Evolutionary conservation across 1,140 invertebrate genomes (phyloP).

Genomic region (Leptopilina boulardi): DNA sequence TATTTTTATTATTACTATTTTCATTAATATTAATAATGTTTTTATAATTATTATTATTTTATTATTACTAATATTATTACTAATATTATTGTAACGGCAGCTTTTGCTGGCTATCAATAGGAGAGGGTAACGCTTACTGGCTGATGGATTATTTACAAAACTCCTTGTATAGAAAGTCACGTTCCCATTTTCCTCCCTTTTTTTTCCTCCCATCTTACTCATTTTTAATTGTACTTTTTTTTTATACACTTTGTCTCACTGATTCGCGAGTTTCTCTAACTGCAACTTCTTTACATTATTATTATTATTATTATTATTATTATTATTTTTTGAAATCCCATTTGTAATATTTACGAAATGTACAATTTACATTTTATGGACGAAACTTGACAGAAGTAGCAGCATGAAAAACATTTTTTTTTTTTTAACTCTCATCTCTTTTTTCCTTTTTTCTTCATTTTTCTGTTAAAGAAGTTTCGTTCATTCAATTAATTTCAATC

Average conservation of each 20-base stretch:
- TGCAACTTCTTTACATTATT: conserved; percentile 15
- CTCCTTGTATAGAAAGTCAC: conserved; percentile 19
- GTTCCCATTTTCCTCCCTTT: neutral
- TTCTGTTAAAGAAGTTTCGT: conserved; percentile 1
- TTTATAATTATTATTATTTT: neutral
- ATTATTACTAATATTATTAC: neutral
- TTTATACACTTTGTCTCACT: neutral
- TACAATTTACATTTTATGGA: neutral
- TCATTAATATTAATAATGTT: neutral
- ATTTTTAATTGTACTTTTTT: neutral
- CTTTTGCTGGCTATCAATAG: conserved; percentile 54
- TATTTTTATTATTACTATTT: neutral
- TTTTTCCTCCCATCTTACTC: neutral
- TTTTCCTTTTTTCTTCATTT: neutral
- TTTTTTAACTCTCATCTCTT: too few species aligned
- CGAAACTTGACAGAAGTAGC: neutral
- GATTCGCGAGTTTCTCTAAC: neutral
- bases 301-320: too few species aligned
- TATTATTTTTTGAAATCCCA: too few species aligned
- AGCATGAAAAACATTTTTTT: neutral
- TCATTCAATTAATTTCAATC: neutral
- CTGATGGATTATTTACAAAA: conserved; percentile 58
- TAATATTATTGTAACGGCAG: conserved; percentile 56
- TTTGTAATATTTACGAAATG: conserved; percentile 21
- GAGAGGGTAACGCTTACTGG: conserved; percentile 58